Percentiles rank a stretch among this genome's conserved stretches.
phyloP scores from a whole-genome alignment of 2,113 vertebrate genomes.

The Perca flavescens region DNA sequence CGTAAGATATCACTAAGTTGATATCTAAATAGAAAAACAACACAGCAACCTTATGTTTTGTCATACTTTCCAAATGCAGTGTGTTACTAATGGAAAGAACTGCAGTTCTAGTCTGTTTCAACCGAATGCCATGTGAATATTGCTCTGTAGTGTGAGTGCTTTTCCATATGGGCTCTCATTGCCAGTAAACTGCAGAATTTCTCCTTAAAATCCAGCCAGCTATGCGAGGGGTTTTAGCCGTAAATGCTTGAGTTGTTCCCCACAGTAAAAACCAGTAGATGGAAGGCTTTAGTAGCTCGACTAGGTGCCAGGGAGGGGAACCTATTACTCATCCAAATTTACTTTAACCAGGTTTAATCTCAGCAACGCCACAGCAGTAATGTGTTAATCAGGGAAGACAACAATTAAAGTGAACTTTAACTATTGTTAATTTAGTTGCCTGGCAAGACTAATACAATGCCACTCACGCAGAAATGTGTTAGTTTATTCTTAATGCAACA shows the following conservation, averaged over 20 bases:
- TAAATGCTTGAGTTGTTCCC: background rate
- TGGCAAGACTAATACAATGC: background rate
- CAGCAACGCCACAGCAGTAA: background rate
- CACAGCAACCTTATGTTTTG: background rate
- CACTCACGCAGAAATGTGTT: background rate
- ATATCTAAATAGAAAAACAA: background rate
- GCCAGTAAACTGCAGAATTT: background rate
- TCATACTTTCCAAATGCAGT: constrained; percentile 1
- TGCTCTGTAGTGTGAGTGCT: background rate
- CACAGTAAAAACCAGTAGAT: background rate
- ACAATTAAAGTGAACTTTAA: background rate
- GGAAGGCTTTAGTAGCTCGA: background rate
- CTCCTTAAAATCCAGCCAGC: background rate
- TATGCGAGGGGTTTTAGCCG: background rate
- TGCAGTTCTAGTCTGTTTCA: background rate
- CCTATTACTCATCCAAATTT: constrained; percentile 49
- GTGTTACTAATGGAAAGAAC: background rate
- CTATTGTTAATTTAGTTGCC: background rate
- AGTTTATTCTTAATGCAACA: background rate
- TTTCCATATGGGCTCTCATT: background rate
- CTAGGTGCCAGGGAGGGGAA: background rate
- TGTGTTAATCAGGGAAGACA: background rate
- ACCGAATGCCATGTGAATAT: background rate
- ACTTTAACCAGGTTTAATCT: background rate
- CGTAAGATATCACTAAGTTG: background rate